These are phyloP conservation scores for Thereva unica DNA, from an alignment of 2,888 invertebrate species.

Conservation along the genomic window DNA sequence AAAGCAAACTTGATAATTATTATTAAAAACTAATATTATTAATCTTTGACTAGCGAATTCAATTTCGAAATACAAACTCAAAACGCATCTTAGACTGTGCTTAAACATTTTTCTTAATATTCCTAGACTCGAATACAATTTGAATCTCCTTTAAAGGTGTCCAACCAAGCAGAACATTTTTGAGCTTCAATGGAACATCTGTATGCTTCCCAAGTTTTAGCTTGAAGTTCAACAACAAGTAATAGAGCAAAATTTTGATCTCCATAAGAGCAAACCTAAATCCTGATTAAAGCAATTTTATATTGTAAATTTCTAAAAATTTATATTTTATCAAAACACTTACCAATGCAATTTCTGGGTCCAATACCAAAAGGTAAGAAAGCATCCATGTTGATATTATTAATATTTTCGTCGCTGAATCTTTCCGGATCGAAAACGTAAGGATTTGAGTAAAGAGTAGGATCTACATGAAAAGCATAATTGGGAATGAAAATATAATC, in stretches of 20 bases:
- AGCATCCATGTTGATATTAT: conserved; percentile 46
- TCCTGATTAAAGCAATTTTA: conserved; percentile 10
- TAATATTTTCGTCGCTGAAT: background rate
- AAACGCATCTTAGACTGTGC: too few relatives aligned
- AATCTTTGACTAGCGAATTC: too few relatives aligned
- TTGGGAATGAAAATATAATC: conserved; percentile 54
- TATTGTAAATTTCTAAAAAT: background rate
- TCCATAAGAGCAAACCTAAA: conserved; percentile 7
- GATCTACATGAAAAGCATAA: conserved; percentile 60
- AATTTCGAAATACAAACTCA: too few relatives aligned
- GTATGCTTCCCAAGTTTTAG: background rate
- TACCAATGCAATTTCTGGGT: conserved; percentile 63
- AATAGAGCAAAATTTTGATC: conserved; percentile 13
- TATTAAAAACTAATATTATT: too few relatives aligned
- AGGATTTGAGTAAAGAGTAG: conserved; percentile 62
- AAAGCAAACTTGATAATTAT: too few relatives aligned
- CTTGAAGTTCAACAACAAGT: background rate
- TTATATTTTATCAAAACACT: conserved; percentile 24
- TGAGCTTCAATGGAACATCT: conserved; percentile 1
- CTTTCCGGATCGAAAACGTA: conserved; percentile 48
- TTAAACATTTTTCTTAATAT: too few relatives aligned
- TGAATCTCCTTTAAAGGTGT: background rate
- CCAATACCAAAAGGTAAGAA: conserved; percentile 60
- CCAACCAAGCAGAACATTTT: background rate
- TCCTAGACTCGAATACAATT: too few relatives aligned